Base-by-base conservation (phyloP, 2,888 invertebrate species). In the Ennomos erosarius region DNA sequence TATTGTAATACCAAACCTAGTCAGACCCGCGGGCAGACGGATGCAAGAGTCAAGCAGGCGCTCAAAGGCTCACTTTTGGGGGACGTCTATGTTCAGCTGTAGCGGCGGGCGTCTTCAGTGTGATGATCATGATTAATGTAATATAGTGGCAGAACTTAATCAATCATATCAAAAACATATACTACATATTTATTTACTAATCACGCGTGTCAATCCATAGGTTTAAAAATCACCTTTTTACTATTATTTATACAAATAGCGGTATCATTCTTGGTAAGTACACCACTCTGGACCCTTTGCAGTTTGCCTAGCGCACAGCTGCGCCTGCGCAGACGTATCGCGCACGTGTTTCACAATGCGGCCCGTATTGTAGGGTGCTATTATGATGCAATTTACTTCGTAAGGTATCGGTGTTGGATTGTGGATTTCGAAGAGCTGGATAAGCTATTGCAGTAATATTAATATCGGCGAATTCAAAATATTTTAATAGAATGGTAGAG, bases 271-370 rank as follows among this genome's bases (percentile, higher is more conserved):
- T 33, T 39, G 48, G 33, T 39, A 46, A 46, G 40, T 37, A 36
- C 46, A 44, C 9, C 48, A 55, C 51, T 50, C 44, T 37, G 47
- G n/a, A 55, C 62, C 50, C n/a, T n/a, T n/a, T n/a, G n/a, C n/a
- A n/a, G n/a, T 43, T 74, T 74, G 68, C 70, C 40, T 55, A 68
- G 70, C 54, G 56, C 62, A 68, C 78, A 78, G 78, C 78, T 79
- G 79, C 71, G 69, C 68, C 26, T 1, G 58, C 59, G 65, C 56
- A 50, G 61, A 36, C 50, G 62, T 62, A 59, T 44, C 42, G 64
- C 61, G 70, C 63, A 68, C 65, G 67, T 65, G 68, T 73, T 75
- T 69, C 74, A 69, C 67, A 76, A 75, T 65, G 58, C 51, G 26
- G 43, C 46, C 51, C 46, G 55, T 51, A 43, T 51, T 43, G 50